A percentile compares a stretch with the other conserved stretches of the same genome.
Evolutionary conservation across 2,888 invertebrate species (phyloP).

Genomic region (Glomeris marginata): DNA sequence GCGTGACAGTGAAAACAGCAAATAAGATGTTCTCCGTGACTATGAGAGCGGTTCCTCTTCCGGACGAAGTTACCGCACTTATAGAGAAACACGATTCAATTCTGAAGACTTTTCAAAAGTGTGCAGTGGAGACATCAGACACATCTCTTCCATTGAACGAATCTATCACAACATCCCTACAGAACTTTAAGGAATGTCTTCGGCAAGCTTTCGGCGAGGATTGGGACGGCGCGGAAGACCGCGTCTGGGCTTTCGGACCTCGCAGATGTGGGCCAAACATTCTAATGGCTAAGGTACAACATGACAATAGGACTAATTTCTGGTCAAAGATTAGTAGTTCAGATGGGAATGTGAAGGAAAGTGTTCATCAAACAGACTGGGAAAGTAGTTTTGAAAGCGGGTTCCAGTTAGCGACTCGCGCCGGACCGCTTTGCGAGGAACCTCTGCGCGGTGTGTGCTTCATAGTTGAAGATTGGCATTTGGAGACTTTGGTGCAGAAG

Average conservation of each 20-base stretch:
- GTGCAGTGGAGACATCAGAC: conserved; percentile 25
- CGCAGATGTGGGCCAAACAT: conserved; percentile 77
- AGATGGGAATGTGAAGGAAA: conserved; percentile 20
- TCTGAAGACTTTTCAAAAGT: conserved; percentile 47
- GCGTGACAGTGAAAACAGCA: conserved; percentile 41
- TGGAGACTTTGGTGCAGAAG: conserved; percentile 25
- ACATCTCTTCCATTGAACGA: background rate
- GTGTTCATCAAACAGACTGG: conserved; percentile 24
- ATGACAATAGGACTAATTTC: conserved; percentile 43
- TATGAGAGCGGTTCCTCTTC: conserved; percentile 62
- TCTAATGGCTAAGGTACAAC: conserved; percentile 59
- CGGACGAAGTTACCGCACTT: conserved; percentile 48
- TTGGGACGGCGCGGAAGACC: conserved; percentile 37
- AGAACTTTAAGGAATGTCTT: conserved; percentile 40
- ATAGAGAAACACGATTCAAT: conserved; percentile 55
- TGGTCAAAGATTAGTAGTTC: conserved; percentile 35
- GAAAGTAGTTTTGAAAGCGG: conserved; percentile 67
- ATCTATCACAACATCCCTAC: conserved; percentile 21
- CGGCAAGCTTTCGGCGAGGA: conserved; percentile 41
- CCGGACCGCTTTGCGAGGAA: conserved; percentile 93
- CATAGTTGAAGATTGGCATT: conserved; percentile 66
- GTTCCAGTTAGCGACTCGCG: conserved; percentile 66
- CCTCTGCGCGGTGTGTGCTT: conserved; percentile 92
- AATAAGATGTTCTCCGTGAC: conserved; percentile 55
- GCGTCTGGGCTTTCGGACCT: conserved; percentile 87